Conservation (phyloP, 2,888 invertebrate species). For the Belgica antarctica region DNA sequence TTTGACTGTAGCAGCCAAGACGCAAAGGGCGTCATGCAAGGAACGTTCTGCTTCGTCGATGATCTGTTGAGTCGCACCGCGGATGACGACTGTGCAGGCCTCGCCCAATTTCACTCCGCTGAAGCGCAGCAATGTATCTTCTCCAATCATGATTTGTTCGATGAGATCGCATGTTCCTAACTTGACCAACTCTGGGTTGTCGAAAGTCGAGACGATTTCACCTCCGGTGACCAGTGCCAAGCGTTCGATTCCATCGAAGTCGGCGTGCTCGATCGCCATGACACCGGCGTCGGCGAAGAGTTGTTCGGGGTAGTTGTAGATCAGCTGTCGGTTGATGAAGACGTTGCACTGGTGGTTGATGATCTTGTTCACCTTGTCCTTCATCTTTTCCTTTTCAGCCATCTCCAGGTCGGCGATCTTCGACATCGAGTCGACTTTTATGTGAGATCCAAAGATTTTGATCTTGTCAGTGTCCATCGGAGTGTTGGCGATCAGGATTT, state of each 20-base stretch:
- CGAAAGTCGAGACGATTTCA: conserved; percentile 98
- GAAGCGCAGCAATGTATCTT: conserved; percentile 91
- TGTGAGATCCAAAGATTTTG: conserved; percentile 96
- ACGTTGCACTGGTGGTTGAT: conserved; percentile 92
- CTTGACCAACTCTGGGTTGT: conserved; percentile 86
- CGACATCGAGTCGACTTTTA: conserved; percentile 86
- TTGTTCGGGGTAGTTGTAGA: conserved; percentile 99
- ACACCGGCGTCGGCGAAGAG: conserved; percentile 96
- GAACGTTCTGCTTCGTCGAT: conserved; percentile 98
- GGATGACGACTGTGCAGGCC: conserved; percentile 94
- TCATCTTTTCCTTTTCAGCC: conserved; percentile 99
- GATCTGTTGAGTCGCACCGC: conserved; percentile 97
- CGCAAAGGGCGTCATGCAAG: conserved; percentile 96
- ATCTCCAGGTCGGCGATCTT: conserved; percentile 96
- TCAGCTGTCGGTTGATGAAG: conserved; percentile 96
- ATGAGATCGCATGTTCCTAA: conserved; percentile 92
- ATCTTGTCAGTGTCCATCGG: conserved; percentile 99
- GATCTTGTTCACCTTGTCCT: conserved; percentile 97
- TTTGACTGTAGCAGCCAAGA: conserved; percentile 89
- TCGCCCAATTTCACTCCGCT: conserved; percentile 92
- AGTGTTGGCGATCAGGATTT: conserved; percentile 96
- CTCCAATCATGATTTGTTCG: conserved; percentile 98
- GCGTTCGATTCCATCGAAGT: conserved; percentile 98
- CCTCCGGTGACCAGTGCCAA: conserved; percentile 96
- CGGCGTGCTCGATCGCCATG: conserved; percentile 99